Evolutionary conservation across 2,888 invertebrate species (phyloP).

Genomic region (Antheraea assamensis): DNA sequence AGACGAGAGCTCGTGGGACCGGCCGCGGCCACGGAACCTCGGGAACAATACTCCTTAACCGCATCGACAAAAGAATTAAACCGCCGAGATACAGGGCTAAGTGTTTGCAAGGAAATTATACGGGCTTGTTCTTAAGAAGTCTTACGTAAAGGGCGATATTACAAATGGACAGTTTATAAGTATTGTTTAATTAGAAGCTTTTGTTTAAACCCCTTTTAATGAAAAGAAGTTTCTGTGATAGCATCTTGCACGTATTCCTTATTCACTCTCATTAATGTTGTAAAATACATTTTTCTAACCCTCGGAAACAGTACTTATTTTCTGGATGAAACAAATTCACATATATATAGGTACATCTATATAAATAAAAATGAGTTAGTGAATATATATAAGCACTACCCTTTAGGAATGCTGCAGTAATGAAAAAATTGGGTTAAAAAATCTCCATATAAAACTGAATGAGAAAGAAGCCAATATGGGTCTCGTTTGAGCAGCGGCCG

Average conservation of each 20-base stretch:
- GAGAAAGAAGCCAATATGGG: too few species aligned
- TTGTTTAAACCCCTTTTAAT: constrained; percentile 14
- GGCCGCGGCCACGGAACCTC: constrained; percentile 39
- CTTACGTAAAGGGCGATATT: constrained; percentile 13
- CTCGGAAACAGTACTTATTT: too few species aligned
- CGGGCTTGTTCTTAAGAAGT: constrained; percentile 28
- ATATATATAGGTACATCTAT: too few species aligned
- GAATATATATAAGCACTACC: too few species aligned
- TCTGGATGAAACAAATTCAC: too few species aligned
- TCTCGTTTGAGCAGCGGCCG: too few species aligned
- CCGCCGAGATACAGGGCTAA: constrained; percentile 50
- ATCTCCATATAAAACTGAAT: too few species aligned
- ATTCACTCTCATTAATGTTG: too few species aligned
- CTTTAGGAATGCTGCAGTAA: too few species aligned
- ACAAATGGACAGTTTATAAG: constrained; percentile 13
- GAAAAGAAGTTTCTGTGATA: background rate
- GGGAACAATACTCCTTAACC: constrained; percentile 61
- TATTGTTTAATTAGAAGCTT: constrained; percentile 14
- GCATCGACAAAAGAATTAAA: constrained; percentile 52
- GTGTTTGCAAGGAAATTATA: constrained; percentile 36
- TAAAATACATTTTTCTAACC: too few species aligned
- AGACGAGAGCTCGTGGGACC: constrained; percentile 64
- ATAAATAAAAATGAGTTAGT: too few species aligned
- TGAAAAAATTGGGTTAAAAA: too few species aligned
- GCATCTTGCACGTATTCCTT: background rate